These are phyloP conservation scores for Littorina saxatilis DNA, from an alignment of 1,140 invertebrate species.

Conservation along the genomic window DNA sequence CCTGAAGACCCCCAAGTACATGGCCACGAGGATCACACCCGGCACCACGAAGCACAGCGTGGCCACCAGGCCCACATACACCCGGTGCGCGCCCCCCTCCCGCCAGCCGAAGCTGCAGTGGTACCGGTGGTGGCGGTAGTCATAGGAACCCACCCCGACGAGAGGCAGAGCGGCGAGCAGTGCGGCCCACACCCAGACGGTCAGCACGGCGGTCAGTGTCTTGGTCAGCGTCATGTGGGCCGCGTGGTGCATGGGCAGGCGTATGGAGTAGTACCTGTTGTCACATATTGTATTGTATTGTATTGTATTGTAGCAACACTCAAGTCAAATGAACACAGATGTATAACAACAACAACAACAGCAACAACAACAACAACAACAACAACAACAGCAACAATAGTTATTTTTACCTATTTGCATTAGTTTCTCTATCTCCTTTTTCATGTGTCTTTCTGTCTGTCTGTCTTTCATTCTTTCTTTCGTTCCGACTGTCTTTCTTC, in stretches of 20 bases:
- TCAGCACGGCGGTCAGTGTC: slow-evolving; percentile 3
- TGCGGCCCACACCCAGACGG: slow-evolving; percentile 35
- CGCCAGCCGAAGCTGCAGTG: slow-evolving; percentile 39
- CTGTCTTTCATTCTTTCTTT: no score
- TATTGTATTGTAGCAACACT: no score
- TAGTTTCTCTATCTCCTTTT: no score
- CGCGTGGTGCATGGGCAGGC: slow-evolving; percentile 46
- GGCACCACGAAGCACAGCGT: slow-evolving; percentile 43
- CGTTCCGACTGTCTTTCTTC: no score
- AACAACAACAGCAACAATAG: no score
- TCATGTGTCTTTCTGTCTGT: no score
- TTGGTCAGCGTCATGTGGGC: slow-evolving; percentile 36
- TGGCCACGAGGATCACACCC: slow-evolving; percentile 26
- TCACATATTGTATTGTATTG: no score
- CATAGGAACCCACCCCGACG: slow-evolving; percentile 24
- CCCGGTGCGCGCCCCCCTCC: not conserved
- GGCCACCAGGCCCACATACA: slow-evolving; percentile 29
- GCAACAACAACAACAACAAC: no score
- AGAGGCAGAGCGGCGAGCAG: slow-evolving; percentile 37
- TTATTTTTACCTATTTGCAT: no score
- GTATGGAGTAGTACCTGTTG: slow-evolving; percentile 42
- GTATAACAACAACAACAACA: no score
- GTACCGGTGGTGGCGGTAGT: not conserved
- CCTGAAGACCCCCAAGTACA: slow-evolving; percentile 44
- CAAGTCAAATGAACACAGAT: no score